These are phyloP conservation scores for Ips nitidus DNA, from an alignment of 1,140 invertebrate genomes.

Conservation along the genomic window DNA sequence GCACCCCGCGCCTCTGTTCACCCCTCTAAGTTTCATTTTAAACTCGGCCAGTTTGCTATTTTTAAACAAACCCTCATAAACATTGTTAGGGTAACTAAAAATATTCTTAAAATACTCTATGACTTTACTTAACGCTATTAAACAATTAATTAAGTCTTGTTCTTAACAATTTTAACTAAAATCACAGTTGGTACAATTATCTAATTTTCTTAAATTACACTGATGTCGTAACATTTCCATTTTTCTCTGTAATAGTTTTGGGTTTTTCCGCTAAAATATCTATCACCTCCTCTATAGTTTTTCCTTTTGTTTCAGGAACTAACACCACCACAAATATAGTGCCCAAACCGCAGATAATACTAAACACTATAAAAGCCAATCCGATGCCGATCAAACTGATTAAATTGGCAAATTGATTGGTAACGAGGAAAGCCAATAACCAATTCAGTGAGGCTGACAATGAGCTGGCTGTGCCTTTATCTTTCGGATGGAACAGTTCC, in stretches of 20 bases:
- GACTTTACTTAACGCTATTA: no score
- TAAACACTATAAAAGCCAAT: constrained; percentile 78
- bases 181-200: no score
- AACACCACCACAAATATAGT: constrained; percentile 53
- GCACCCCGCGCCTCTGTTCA: constrained; percentile 20
- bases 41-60: no score
- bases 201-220: no score
- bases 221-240: no score
- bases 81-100: no score
- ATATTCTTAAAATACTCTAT: no score
- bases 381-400: constrained; percentile 62
- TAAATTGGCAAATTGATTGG: constrained; percentile 70
- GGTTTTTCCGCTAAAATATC: constrained; percentile 14
- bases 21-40: neutral
- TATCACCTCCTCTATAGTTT: constrained; percentile 40
- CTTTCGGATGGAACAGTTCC: constrained; percentile 75
- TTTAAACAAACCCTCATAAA: no score
- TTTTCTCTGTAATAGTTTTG: neutral
- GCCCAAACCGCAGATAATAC: constrained; percentile 65
- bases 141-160: no score
- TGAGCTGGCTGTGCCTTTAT: constrained; percentile 72
- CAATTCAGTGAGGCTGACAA: constrained; percentile 76
- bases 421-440: constrained; percentile 76
- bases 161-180: no score
- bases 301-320: constrained; percentile 51